Conservation (phyloP, 2,113 vertebrate genomes). For the Sander vitreus region DNA sequence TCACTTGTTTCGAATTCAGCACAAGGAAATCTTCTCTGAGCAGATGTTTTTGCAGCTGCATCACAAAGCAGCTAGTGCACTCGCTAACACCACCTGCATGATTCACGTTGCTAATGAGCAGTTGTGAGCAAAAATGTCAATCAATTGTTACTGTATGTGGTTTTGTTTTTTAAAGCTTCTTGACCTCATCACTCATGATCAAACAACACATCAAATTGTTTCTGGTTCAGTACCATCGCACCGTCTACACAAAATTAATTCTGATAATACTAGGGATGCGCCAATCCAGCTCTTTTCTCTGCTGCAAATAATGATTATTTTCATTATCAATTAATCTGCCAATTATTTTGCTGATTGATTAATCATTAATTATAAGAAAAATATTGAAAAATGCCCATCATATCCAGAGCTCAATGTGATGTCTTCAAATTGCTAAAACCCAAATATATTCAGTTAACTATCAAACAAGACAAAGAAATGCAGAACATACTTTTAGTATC, state of each 20-base stretch:
- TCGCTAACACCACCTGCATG: background rate
- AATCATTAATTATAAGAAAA: background rate
- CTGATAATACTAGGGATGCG: too few species aligned
- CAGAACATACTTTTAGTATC: background rate
- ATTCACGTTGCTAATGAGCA: background rate
- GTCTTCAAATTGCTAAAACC: too few species aligned
- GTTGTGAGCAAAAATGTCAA: slow-evolving; percentile 3
- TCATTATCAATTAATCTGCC: too few species aligned
- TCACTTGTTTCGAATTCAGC: background rate
- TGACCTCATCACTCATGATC: background rate
- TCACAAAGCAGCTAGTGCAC: background rate
- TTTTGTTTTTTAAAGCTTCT: background rate
- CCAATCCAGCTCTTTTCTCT: background rate
- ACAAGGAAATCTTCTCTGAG: background rate
- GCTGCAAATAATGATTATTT: background rate
- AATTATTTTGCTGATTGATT: background rate
- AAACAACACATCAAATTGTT: background rate
- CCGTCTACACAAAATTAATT: background rate
- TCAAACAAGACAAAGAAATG: background rate
- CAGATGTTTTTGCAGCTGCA: slow-evolving; percentile 34
- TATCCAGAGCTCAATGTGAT: too few species aligned
- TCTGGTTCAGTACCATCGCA: background rate
- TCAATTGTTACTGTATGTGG: background rate
- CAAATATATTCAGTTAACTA: background rate
- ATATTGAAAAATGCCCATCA: background rate